Evolutionary conservation across 2,888 invertebrate genomes (phyloP), one percentile per base, ranked within the genome.

Genomic region (Hyppa rectilinea): DNA sequence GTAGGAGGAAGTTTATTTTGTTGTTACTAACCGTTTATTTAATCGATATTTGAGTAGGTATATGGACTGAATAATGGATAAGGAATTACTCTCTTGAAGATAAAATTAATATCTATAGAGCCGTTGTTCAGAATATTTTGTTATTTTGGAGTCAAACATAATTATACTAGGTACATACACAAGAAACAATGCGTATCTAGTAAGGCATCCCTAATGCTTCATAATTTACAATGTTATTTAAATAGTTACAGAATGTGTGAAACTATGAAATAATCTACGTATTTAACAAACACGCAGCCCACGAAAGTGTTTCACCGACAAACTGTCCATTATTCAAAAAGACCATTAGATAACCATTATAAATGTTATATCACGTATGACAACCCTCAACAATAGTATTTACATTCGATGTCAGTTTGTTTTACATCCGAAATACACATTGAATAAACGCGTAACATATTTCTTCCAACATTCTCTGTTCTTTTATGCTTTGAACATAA

Each of bases 351-450:
- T 91, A 89, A 90, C 93, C 92, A 95, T 95, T 95, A 93, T 90
- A 88, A 90, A 90, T 89, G 90, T 93, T 91, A 94, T 93, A 92
- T 92, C 91, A 92, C 90, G 91, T 89, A 91, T 93, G 94, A 93
- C 93, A 94, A 92, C 94, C 90, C 90, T 88, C 89, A 89, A 95
- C 95, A 95, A 96, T 94, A 93, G 93, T 96, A 95, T 95, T 96
- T 95, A 95, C 94, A 95, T 95, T 95, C 92, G 92, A 93, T 93
- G 95, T 95, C 95, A 96, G 95, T 95, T 95, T 95, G 95, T 95
- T 95, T 95, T 95, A 95, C 94, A 94, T 93, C 92, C 92, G 90
- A 94, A 95, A 94, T 92, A 93, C 92, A 91, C 92, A 92, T 92
- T 94, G 93, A 94, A 95, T 93, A 90, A 92, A 91, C 91, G 93